These are phyloP conservation scores for Tenthredo notha DNA, from an alignment of 2,888 invertebrate genomes.

Conservation along the genomic window DNA sequence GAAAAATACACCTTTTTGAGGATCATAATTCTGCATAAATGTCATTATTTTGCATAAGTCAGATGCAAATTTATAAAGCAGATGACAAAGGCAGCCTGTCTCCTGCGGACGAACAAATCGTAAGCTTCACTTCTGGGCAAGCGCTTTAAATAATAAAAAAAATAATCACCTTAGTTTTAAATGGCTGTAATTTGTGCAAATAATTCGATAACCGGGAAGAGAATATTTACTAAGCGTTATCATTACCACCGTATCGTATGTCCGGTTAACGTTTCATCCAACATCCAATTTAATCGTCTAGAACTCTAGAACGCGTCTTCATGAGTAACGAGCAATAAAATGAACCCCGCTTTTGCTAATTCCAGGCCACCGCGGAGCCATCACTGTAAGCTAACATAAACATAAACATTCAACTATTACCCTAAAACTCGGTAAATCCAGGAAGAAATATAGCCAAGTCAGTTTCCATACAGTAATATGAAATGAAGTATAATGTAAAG, in stretches of 20 bases:
- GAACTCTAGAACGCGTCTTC: not conserved
- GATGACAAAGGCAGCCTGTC: not conserved
- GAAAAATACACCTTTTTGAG: not conserved
- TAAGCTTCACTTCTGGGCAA: slow-evolving; percentile 42
- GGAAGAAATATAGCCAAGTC: not conserved
- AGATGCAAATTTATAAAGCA: not conserved
- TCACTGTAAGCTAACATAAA: slow-evolving; percentile 34
- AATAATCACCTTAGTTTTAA: slow-evolving; percentile 55
- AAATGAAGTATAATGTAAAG: slow-evolving; percentile 6
- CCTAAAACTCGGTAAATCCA: not conserved
- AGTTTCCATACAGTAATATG: not conserved
- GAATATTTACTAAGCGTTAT: not conserved
- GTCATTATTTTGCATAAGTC: not conserved
- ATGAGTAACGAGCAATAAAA: slow-evolving; percentile 48
- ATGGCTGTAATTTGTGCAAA: slow-evolving; percentile 72
- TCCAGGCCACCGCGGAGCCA: not conserved
- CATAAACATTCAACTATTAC: slow-evolving; percentile 21
- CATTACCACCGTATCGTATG: slow-evolving; percentile 12
- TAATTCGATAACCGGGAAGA: slow-evolving; percentile 67
- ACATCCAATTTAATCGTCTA: slow-evolving; percentile 36
- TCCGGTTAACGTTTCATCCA: slow-evolving; percentile 38
- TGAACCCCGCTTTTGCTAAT: slow-evolving; percentile 26
- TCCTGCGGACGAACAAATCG: slow-evolving; percentile 34
- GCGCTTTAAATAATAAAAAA: slow-evolving; percentile 20
- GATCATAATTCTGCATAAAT: not conserved